phyloP scores from a whole-genome alignment of 2,113 vertebrate species.

The Centropus unirufus region DNA sequence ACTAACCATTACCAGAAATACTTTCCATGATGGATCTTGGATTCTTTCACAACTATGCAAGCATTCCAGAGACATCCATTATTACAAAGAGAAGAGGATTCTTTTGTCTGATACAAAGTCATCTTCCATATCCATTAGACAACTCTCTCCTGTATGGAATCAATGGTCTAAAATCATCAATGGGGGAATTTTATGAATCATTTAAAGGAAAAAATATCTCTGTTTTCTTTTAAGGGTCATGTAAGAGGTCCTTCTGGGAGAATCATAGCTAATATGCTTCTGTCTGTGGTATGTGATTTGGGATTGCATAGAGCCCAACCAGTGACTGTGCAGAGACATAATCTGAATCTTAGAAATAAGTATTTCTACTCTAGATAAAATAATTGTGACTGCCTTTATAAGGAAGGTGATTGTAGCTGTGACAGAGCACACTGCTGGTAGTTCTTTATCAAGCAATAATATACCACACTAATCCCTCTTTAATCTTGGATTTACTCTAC shows the following conservation, averaged over 20 bases:
- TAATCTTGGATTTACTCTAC: conserved; percentile 24
- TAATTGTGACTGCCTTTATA: neutral
- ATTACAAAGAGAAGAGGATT: neutral
- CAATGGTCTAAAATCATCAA: neutral
- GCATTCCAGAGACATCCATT: neutral
- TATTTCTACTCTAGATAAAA: neutral
- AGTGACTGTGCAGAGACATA: neutral
- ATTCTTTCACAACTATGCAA: neutral
- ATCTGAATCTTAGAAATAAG: neutral
- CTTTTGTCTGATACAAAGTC: neutral
- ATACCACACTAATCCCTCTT: neutral
- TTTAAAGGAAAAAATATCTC: conserved; percentile 37
- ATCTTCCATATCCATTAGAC: neutral
- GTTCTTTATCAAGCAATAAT: conserved; percentile 13
- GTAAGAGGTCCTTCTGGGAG: neutral
- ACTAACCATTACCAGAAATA: neutral
- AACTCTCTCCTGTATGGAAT: neutral
- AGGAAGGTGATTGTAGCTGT: neutral
- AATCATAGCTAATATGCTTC: neutral
- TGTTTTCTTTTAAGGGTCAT: neutral
- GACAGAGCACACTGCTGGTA: neutral
- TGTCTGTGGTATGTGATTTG: neutral
- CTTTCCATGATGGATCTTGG: neutral
- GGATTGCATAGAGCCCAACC: neutral
- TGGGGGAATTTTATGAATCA: neutral